Base-by-base conservation (phyloP, 2,797 vertebrate species). In the Ataeniobius toweri region DNA sequence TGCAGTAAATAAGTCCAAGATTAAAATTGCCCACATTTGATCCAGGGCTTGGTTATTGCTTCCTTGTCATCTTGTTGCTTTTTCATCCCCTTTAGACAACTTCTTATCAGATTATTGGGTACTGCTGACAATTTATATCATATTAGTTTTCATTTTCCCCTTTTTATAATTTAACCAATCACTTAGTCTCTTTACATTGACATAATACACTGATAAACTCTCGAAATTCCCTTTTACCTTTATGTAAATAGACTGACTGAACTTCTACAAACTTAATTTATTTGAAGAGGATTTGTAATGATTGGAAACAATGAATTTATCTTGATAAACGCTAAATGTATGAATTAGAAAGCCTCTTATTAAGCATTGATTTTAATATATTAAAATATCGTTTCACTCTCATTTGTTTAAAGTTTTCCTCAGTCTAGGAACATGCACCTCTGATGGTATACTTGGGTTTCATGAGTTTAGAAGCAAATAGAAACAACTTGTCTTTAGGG, bases 401-500 rank as follows among this genome's bases (percentile, higher is more conserved):
- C n/a, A 73, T 53, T 24, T 53, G 53, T 44, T 70, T 77, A 5
- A 12, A 14, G 22, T 61, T 44, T 44, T 16, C 22, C 24, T 69
- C 5, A 69, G 39, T 46, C 22, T 46, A n/a, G 44, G 26, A 63
- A 4, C 41, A 20, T 5, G 6, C 63, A 18, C 36, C 51, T 80
- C 75, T 41, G 16, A 22, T 68, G 72, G 73, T 69, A 74, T 80
- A 86, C 74, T 77, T n/a, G 46, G 69, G 56, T 61, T 59, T 85
- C n/a, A 9, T 74, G 80, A 86, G 75, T 87, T 88, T 81, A 79
- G 55, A 83, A 83, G 65, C 26, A 53, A 84, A 69, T 87, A 77
- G 77, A 82, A 85, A 85, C 88, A 91, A 84, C 78, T 81, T 79
- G 80, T 85, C 76, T 71, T 86, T 65, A 73, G 67, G 72, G 79